Percentiles rank a stretch among this genome's conserved stretches.
phyloP scores from a whole-genome alignment of 2,113 vertebrate species.

The Zosterops borbonicus region DNA sequence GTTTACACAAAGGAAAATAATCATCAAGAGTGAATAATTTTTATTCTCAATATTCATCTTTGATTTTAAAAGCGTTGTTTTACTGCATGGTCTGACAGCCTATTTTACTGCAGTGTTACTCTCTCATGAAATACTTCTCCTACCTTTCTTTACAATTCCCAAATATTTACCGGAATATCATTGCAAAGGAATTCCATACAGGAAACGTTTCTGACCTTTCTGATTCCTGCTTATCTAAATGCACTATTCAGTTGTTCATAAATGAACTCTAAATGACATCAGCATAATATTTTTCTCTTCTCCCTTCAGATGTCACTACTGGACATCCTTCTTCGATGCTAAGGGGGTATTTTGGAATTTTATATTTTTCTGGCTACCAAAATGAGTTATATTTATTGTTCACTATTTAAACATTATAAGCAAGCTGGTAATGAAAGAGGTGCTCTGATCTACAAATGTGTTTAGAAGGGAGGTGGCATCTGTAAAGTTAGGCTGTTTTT shows the following conservation, averaged over 20 bases:
- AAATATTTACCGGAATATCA: neutral
- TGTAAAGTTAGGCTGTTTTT: neutral
- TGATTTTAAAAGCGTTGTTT: neutral
- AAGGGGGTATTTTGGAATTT: neutral
- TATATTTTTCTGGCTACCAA: neutral
- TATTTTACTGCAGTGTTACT: neutral
- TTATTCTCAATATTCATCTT: neutral
- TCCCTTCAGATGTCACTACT: neutral
- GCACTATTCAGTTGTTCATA: neutral
- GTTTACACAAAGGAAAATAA: neutral
- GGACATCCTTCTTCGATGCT: neutral
- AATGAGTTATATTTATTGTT: neutral
- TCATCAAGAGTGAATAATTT: neutral
- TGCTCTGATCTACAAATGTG: neutral
- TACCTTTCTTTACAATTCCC: neutral
- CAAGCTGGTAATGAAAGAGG: neutral
- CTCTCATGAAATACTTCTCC: neutral
- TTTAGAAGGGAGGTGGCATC: neutral
- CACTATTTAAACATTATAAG: neutral
- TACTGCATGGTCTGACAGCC: fast-evolving
- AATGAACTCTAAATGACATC: neutral
- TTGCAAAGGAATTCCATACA: neutral
- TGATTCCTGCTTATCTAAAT: neutral
- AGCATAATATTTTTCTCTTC: neutral
- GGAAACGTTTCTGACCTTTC: neutral